phyloP scores from a whole-genome alignment of 2,797 vertebrate genomes.

The Gephyroberyx darwinii region DNA sequence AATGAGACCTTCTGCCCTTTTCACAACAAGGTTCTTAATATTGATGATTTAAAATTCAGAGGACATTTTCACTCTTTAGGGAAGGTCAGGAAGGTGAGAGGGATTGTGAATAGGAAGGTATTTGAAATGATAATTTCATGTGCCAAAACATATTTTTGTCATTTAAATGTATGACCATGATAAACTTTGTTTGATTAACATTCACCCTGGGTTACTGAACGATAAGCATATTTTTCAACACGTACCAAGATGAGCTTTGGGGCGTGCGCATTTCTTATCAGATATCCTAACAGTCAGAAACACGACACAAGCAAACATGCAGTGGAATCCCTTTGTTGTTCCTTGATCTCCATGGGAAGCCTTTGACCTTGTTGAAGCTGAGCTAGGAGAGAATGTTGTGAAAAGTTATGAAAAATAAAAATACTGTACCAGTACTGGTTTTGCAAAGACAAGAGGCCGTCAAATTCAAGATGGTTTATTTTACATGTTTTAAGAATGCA shows the following conservation, averaged over 20 bases:
- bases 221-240: conserved; percentile 54
- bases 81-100: conserved; percentile 71
- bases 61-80: conserved; percentile 66
- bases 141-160: conserved; percentile 61
- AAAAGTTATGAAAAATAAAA: conserved; percentile 5
- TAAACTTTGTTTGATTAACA: conserved; percentile 69
- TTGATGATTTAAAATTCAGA: conserved; percentile 73
- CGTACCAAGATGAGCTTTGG: conserved; percentile 37
- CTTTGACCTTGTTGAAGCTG: conserved; percentile 37
- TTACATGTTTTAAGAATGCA: too few species aligned
- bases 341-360: conserved; percentile 11
- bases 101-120: conserved; percentile 63
- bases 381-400: background rate
- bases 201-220: conserved; percentile 45
- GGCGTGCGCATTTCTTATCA: conserved; percentile 54
- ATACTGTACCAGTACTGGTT: too few species aligned
- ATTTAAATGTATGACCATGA: conserved; percentile 70
- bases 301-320: conserved; percentile 23
- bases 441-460: too few species aligned
- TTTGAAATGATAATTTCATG: conserved; percentile 79
- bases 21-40: conserved; percentile 60
- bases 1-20: conserved; percentile 69
- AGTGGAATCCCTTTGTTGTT: conserved; percentile 27
- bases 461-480: too few species aligned
- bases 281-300: conserved; percentile 27